Base-by-base conservation (phyloP, 1,140 invertebrate genomes). In the Calliopsis andreniformis region DNA sequence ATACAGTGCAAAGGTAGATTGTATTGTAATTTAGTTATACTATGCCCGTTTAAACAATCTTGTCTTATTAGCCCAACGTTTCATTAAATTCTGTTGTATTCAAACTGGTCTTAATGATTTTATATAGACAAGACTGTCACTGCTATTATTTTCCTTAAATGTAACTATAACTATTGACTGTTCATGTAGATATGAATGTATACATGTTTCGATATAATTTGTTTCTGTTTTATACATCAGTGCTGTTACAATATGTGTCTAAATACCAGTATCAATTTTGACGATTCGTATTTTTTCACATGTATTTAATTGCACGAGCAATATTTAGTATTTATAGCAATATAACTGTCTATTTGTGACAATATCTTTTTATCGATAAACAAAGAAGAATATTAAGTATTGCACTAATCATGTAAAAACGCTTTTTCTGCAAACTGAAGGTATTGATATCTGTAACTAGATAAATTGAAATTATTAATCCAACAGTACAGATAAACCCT, bases 401-500 rank as follows among this genome's bases (percentile, higher is more conserved):
- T 58, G 39, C 25, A 58, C 35, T 32, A 58, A n/a, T 43, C 7
- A 28, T 25, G 12, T 39, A 23, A 55, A 56, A 28, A 68, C 18
- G 23, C 28, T 1, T 12, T 68, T 28, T 16, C 39, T 35, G 5
- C 6, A 8, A 28, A 47, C 18, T 20, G 10, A 43, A 43, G 55
- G 16, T 18, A 56, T 45, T 43, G 75, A 62, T 73, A 76, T 76
- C 43, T 42, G 58, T 62, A 70, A 45, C 73, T 77, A 77, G 58
- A 77, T 73, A 23, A 55, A 28, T 55, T 30, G 14, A 75, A 56
- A 56, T 43, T 49, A 42, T 62, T 55, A 56, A 43, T 69, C 12
- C n/a, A 64, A 76, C 68, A 78, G 68, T 58, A 70, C 47, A 39
- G 39, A 67, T 28, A 51, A 81, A 81, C 73, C 71, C 76, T 78